phyloP scores from a whole-genome alignment of 2,888 invertebrate species.

The Pediacus dermestoides region DNA sequence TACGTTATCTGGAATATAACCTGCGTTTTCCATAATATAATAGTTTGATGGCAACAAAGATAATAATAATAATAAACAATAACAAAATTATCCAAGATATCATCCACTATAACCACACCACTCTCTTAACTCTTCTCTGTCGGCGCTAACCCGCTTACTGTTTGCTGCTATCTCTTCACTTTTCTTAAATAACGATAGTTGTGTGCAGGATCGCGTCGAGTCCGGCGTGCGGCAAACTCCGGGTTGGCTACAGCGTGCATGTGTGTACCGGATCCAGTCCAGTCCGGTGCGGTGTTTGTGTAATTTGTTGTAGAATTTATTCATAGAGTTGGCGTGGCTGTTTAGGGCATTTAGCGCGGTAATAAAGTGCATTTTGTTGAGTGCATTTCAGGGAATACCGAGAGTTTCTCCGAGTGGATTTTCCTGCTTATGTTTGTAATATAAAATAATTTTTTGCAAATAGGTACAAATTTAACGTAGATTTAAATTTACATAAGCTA shows the following conservation, averaged over 20 bases:
- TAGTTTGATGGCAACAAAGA: constrained; percentile 19
- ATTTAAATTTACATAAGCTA: too few relatives aligned
- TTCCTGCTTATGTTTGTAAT: too few relatives aligned
- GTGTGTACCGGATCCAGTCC: too few relatives aligned
- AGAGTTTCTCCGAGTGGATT: too few relatives aligned
- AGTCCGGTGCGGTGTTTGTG: too few relatives aligned
- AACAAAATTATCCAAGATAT: constrained; percentile 34
- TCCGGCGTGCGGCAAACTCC: constrained; percentile 23
- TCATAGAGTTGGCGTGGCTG: too few relatives aligned
- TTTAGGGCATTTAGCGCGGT: too few relatives aligned
- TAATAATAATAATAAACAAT: constrained; percentile 28
- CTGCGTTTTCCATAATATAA: constrained; percentile 41
- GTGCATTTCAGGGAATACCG: too few relatives aligned
- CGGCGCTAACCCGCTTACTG: constrained; percentile 41
- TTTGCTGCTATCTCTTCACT: constrained; percentile 39
- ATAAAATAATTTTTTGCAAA: too few relatives aligned
- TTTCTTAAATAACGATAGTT: constrained; percentile 43
- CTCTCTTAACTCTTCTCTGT: constrained; percentile 42
- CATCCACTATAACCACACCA: constrained; percentile 47
- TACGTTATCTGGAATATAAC: constrained; percentile 47
- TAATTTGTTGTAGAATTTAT: too few relatives aligned
- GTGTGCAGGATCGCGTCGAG: constrained; percentile 21
- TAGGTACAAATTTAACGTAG: too few relatives aligned
- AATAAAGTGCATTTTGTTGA: too few relatives aligned
- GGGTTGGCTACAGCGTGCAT: constrained; percentile 1